Base-by-base conservation (phyloP, 2,888 invertebrate species). In the Coenonympha arcania region DNA sequence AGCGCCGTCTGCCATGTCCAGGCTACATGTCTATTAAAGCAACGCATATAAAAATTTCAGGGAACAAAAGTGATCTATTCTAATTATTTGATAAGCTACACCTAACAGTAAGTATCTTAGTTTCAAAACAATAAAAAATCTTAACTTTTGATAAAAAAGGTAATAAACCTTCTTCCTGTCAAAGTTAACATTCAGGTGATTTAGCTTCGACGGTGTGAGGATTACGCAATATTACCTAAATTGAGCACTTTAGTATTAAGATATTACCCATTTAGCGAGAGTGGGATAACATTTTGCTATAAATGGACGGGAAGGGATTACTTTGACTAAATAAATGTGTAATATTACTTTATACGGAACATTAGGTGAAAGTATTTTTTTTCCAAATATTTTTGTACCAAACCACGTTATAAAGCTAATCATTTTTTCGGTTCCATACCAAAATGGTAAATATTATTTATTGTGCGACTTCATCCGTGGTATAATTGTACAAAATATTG, bases 191-290 rank as follows among this genome's bases (percentile, higher is more conserved):
- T 19, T 11, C n/a, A n/a, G n/a, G n/a, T n/a, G n/a, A n/a, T n/a
- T n/a, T 18, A 2, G 6, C 22, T n/a, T 30, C 52, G 8, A 8
- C 15, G 24, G 26, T 16, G 39, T 16, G 13, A 40, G 40, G 16
- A 40, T 40, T 40, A 40, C 15, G 28, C n/a, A 28, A 26, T 22
- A 26, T 40, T 40, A 26, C 15, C 33, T 15, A 8, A 6, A 15
- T 31, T 15, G 37, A 19, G 37, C 20, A 13, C 22, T n/a, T n/a
- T n/a, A n/a, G 37, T 20, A 28, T 24, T 16, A 26, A 26, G n/a
- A 18, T 40, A 40, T 40, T 40, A 40, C 18, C 40, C 40, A 40
- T 26, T 40, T 40, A 40, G 26, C n/a, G 16, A 28, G 40, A 26
- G 40, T 26, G 18, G 40, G 26, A 40, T 40, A 40, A 40, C 40